Evolutionary conservation across 2,113 vertebrate species (phyloP).

Genomic region (Vulpes ferrilata): DNA sequence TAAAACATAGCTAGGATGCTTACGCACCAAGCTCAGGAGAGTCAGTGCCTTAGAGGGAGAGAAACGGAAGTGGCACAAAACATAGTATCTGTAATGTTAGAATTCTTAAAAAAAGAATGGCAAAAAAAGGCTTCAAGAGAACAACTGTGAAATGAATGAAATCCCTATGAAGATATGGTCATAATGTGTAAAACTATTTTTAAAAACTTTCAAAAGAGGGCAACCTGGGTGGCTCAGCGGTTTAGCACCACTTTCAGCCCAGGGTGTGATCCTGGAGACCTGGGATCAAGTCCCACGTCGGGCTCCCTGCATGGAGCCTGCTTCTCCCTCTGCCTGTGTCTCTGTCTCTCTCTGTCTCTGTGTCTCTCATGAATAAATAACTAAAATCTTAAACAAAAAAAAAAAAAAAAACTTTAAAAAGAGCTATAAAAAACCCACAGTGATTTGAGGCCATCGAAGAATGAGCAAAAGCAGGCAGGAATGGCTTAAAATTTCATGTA

Average conservation of each 20-base stretch:
- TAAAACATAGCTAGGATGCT: background rate
- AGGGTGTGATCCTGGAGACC: too few relatives aligned
- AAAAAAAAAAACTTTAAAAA: background rate
- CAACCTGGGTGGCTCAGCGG: too few relatives aligned
- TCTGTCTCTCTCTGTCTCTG: too few relatives aligned
- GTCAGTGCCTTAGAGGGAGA: background rate
- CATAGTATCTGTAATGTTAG: background rate
- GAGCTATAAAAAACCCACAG: background rate
- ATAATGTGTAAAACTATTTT: background rate
- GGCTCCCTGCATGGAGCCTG: too few relatives aligned
- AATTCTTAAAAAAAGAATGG: background rate
- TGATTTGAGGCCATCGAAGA: background rate
- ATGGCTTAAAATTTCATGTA: background rate
- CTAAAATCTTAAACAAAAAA: background rate
- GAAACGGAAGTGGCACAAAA: background rate
- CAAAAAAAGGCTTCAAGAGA: background rate
- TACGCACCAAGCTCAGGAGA: background rate
- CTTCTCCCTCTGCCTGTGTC: too few relatives aligned
- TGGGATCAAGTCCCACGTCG: too few relatives aligned
- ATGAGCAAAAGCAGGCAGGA: background rate
- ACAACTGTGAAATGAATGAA: background rate
- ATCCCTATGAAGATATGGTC: background rate
- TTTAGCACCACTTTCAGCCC: too few relatives aligned
- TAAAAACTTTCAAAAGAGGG: background rate
- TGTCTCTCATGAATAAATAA: too few relatives aligned